Conservation (phyloP, 2,888 invertebrate genomes). For the Agriopis leucophaearia region DNA sequence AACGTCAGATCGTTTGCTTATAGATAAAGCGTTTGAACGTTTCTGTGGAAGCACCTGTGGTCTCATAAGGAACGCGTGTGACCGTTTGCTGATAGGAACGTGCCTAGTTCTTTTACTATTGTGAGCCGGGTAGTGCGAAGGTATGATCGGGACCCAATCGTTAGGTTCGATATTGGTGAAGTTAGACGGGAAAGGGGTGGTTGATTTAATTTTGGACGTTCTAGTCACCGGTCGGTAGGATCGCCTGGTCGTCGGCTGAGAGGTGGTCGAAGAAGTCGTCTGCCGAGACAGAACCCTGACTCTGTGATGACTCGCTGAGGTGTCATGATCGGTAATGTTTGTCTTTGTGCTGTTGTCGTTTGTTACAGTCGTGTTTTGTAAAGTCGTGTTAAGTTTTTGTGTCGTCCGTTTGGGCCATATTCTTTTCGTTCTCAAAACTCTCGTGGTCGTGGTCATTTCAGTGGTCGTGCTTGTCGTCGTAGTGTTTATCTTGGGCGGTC, state of each 20-base stretch:
- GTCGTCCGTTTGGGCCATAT: conserved; percentile 75
- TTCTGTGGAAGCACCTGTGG: background rate
- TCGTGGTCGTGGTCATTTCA: conserved; percentile 67
- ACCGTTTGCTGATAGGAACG: conserved; percentile 63
- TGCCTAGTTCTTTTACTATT: conserved; percentile 30
- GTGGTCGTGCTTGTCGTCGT: conserved; percentile 53
- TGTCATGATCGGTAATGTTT: conserved; percentile 58
- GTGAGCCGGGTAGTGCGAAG: conserved; percentile 62
- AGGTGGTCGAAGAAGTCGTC: conserved; percentile 53
- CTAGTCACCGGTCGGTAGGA: conserved; percentile 74
- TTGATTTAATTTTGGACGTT: conserved; percentile 65
- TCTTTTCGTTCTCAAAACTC: conserved; percentile 74
- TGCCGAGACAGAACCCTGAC: conserved; percentile 62
- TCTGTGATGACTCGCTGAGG: conserved; percentile 61
- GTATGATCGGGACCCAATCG: conserved; percentile 81
- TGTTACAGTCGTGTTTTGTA: conserved; percentile 53
- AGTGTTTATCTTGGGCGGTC: conserved; percentile 64
- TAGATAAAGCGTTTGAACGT: background rate
- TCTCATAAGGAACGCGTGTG: conserved; percentile 48
- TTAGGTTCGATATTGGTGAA: conserved; percentile 65
- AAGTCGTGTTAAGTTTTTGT: conserved; percentile 59
- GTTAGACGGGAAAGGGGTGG: conserved; percentile 59
- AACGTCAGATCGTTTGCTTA: conserved; percentile 32
- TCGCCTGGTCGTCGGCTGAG: conserved; percentile 60
- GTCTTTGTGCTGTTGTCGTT: conserved; percentile 56